Base-by-base conservation (phyloP, 2,797 vertebrate genomes). In the Furcifer pardalis region DNA sequence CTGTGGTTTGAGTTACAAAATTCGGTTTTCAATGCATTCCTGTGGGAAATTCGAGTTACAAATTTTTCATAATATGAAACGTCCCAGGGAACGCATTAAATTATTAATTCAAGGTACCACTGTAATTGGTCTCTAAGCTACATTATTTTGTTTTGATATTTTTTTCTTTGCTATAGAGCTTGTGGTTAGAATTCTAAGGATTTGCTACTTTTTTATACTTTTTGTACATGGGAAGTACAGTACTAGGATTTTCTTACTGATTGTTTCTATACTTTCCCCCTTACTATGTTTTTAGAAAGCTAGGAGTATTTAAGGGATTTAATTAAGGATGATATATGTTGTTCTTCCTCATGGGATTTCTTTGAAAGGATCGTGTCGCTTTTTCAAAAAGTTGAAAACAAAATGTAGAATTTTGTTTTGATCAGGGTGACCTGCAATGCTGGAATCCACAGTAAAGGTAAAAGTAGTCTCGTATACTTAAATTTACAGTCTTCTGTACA, bases 141-240 rank as follows among this genome's bases (percentile, higher is more conserved):
- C 46, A 23, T 69, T 32, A 52, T 35, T 65, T 52, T 30, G 62
- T 65, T 66, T 27, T 63, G 30, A 49, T 27, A 40, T 32, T 19
- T 9, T 42, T 46, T 13, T 63, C 44, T 15, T 17, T 63, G 5
- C 23, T 23, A 2, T 27, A 46, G 30, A 35, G 56, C 42, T 32
- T 63, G 46, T 7, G 35, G 19, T 59, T 25, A 52, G 17, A 66
- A 40, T 52, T 30, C 25, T 66, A 17, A 27, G 44, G 32, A 66
- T 66, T 42, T 59, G n/a, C 44, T 32, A 32, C 42, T 62, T 37
- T 89, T 87, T 87, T 40, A 84, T 59, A 68, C 37, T 4, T n/a
- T 27, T 10, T 71, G 37, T 71, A 23, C 25, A 40, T 10, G 76
- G 68, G 10, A 71, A 42, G 69, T 42, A 0, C 77, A 42, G 69